Evolutionary conservation across 2,888 invertebrate species (phyloP).

Genomic region (Melipona beecheii): DNA sequence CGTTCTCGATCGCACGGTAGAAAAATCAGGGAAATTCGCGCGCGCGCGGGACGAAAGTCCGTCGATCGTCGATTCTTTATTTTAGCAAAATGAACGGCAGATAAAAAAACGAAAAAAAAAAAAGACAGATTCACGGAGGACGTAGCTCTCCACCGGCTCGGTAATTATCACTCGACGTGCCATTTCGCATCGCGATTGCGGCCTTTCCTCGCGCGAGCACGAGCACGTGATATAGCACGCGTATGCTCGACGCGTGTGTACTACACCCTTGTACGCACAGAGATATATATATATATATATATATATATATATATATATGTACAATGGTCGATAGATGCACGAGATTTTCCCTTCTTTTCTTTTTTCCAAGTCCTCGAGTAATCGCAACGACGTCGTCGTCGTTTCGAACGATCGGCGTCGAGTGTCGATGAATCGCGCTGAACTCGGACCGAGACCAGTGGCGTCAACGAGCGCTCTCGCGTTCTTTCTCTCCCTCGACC

Average conservation of each 20-base stretch:
- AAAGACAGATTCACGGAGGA: neutral
- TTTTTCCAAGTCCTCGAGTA: slow-evolving; percentile 2
- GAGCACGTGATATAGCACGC: slow-evolving; percentile 26
- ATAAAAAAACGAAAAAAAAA: neutral
- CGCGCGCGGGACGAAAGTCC: neutral
- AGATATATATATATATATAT: too few species aligned
- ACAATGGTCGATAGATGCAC: slow-evolving; percentile 1
- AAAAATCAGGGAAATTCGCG: neutral
- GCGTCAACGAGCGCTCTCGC: slow-evolving; percentile 6
- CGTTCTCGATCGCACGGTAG: neutral
- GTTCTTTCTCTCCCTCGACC: neutral
- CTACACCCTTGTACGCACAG: neutral
- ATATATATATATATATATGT: too few species aligned
- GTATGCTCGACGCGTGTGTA: slow-evolving; percentile 34
- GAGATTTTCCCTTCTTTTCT: neutral
- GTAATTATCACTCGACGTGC: slow-evolving; percentile 10
- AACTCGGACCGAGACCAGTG: slow-evolving; percentile 5
- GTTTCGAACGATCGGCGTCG: slow-evolving; percentile 33
- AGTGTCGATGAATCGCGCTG: slow-evolving; percentile 16
- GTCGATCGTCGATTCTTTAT: neutral
- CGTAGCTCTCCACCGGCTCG: neutral
- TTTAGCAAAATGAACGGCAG: too few species aligned
- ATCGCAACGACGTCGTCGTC: slow-evolving; percentile 12
- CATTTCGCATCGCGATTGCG: slow-evolving; percentile 25
- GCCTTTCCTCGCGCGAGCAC: slow-evolving; percentile 19